phyloP scores from a whole-genome alignment of 2,113 vertebrate species.

The Accipiter virgatus region DNA sequence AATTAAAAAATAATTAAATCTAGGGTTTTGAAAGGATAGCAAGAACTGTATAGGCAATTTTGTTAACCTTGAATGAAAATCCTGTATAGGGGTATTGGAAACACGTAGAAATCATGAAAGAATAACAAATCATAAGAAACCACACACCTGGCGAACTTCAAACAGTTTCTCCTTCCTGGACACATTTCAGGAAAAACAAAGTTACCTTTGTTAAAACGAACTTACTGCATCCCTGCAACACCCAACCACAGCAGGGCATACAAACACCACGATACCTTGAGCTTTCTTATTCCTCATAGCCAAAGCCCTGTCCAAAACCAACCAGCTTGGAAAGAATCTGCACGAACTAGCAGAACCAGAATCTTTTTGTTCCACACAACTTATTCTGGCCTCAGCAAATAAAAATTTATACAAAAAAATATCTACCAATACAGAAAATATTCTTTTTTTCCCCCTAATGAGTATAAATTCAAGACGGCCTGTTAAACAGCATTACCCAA shows the following conservation, averaged over 20 bases:
- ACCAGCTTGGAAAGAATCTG: neutral
- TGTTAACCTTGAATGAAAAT: neutral
- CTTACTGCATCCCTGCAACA: rapidly evolving
- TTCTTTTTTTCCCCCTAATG: too few species aligned
- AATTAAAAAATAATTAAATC: neutral
- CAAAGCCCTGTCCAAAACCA: neutral
- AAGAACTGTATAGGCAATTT: neutral
- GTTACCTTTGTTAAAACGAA: neutral
- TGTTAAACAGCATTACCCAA: neutral
- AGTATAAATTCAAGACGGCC: neutral
- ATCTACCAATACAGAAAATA: neutral
- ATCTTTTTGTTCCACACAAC: neutral
- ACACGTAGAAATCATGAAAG: neutral
- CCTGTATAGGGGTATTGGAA: neutral
- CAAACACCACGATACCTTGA: rapidly evolving
- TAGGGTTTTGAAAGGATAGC: neutral
- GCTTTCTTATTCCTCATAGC: neutral
- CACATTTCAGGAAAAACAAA: neutral
- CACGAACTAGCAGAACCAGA: neutral
- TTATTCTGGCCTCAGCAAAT: neutral
- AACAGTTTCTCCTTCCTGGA: neutral
- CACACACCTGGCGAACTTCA: neutral
- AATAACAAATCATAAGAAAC: neutral
- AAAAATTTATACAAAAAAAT: neutral
- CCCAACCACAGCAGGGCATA: neutral